phyloP scores from a whole-genome alignment of 2,797 vertebrate species.

The Eurystomus glaucurus region DNA sequence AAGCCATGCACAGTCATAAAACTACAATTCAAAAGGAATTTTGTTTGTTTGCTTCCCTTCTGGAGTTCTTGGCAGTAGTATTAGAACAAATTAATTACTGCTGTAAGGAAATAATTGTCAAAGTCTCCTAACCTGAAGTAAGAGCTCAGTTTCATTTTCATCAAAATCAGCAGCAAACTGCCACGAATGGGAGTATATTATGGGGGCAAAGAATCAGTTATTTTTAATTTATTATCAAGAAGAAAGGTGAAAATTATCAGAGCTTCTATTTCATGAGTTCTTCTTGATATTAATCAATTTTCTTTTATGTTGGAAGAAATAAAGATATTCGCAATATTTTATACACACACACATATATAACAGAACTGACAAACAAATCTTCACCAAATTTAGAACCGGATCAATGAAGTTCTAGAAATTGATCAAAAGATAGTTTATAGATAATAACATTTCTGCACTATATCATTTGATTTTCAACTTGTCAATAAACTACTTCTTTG shows the following conservation, averaged over 20 bases:
- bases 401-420: background rate
- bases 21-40: slow-evolving; percentile 8
- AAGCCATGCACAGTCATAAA: background rate
- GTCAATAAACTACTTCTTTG: background rate
- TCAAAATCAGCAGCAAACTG: background rate
- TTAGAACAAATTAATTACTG: slow-evolving; percentile 11
- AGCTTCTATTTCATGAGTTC: background rate
- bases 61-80: background rate
- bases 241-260: background rate
- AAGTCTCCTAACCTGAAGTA: background rate
- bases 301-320: background rate
- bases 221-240: background rate
- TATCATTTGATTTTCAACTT: background rate
- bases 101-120: background rate
- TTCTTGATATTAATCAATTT: background rate
- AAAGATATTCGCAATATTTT: background rate
- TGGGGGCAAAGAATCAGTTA: background rate
- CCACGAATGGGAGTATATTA: background rate
- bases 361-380: background rate
- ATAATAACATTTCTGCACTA: background rate
- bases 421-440: background rate
- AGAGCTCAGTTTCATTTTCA: background rate
- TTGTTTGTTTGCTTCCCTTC: background rate
- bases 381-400: background rate
- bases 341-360: background rate